Evolutionary conservation across 37 sponge, comb jelly and placozoan genomes (phyloP).

Genomic region (Bolinopsis microptera): DNA sequence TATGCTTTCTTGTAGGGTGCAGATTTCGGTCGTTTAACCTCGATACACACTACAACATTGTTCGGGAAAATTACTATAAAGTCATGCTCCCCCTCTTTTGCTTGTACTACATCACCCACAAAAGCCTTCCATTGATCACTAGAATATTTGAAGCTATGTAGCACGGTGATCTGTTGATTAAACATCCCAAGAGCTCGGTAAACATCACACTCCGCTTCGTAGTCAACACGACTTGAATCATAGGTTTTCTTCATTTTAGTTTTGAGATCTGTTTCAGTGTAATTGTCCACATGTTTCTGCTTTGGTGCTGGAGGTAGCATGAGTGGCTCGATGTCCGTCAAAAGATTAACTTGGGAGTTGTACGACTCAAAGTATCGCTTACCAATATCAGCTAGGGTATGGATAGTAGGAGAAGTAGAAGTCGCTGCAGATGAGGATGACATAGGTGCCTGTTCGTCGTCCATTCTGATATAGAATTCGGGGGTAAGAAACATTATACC

Average conservation of each 20-base stretch:
- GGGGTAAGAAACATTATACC: no score
- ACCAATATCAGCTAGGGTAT: no score
- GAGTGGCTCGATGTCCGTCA: no score
- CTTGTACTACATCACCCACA: background rate
- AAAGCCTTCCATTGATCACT: background rate
- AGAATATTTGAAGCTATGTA: background rate
- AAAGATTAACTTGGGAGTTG: no score
- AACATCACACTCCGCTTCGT: background rate
- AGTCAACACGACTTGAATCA: no score
- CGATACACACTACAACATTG: background rate
- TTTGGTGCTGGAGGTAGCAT: background rate
- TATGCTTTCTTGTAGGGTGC: background rate
- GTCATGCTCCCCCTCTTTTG: background rate
- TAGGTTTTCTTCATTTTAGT: background rate
- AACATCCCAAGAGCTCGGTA: background rate
- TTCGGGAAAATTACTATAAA: background rate
- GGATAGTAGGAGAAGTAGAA: no score
- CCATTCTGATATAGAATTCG: no score
- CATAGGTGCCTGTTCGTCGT: no score
- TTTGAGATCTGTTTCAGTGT: background rate
- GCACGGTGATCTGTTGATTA: background rate
- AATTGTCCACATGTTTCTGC: background rate
- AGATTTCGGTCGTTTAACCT: background rate
- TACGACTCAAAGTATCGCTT: no score
- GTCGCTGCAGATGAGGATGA: no score